Base-by-base conservation (phyloP, 2,113 vertebrate species). In the Cynopterus brachyotis region DNA sequence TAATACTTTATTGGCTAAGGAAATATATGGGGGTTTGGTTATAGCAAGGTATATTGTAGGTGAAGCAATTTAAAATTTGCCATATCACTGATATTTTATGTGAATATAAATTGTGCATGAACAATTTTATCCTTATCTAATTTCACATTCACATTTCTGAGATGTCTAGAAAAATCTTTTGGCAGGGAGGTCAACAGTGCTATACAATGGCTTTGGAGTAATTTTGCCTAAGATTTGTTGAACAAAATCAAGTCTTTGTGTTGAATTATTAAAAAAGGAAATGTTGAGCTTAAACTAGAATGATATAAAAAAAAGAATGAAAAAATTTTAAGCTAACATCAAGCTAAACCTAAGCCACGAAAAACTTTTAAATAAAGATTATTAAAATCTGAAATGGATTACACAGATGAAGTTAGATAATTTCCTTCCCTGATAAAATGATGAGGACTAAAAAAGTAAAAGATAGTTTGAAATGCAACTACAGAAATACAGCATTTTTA, bases 261-360 rank as follows among this genome's bases (percentile, higher is more conserved):
- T 26, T 85, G 55, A 96, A 91, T 93, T 89, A 88, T 90, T 94
- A 13, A 66, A 89, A 89, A 80, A 92, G 72, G 47, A 79, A 88
- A 84, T 24, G 47, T 66, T 95, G 82, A 59, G 40, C 40, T 90
- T 80, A 82, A 66, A 37, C 32, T 85, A 16, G 64, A 92, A 87
- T 92, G 66, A 87, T 32, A 60, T 70, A 47, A 87, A 28, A 28
- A 40, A 53, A 6, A 55, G 3, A 80, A 59, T 70, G 66, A 3
- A 28, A 83, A 55, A 40, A 70, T 32, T 22, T 15, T 42, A 60
- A 85, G 53, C 72, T 35, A 53, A 83, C 45, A 35, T 73, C 35
- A 86, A 81, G 28, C 35, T 64, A 55, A 91, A 81, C 5, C 8
- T 72, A 85, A 66, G 55, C 28, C 35, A 64, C 19, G 12, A 89